Evolutionary conservation across 2,113 vertebrate species (phyloP).

Genomic region (Gracilinanus agilis): DNA sequence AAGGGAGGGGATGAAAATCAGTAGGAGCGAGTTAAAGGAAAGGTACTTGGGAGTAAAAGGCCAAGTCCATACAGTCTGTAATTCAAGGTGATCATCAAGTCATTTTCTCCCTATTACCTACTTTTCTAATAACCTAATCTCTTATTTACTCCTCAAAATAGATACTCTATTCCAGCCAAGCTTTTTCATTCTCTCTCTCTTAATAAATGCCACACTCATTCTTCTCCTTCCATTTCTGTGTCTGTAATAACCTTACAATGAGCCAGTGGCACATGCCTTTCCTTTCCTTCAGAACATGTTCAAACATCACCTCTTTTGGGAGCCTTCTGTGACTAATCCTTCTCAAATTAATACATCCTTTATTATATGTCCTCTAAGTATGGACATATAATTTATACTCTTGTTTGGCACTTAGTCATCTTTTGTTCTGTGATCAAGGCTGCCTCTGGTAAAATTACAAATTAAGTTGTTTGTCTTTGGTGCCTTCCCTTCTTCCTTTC

Average conservation of each 20-base stretch:
- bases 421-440: too few species aligned
- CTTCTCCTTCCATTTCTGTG: neutral
- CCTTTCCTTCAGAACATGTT: neutral
- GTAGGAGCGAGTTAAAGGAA: neutral
- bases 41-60: neutral
- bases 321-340: neutral
- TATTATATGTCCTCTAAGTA: neutral
- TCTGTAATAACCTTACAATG: slow-evolving; percentile 2
- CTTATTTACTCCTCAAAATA: neutral
- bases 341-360: neutral
- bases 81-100: neutral
- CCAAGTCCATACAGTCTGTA: neutral
- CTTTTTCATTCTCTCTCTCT: neutral
- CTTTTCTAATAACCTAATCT: neutral
- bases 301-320: neutral
- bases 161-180: neutral
- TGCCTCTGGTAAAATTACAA: neutral
- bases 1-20: neutral
- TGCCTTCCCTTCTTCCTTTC: neutral
- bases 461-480: neutral
- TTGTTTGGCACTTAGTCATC: neutral
- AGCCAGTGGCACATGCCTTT: neutral
- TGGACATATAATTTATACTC: neutral
- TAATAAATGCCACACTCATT: neutral
- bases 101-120: neutral